Base-by-base conservation (phyloP, 2,888 invertebrate species). In the Microctonus hyperodae region DNA sequence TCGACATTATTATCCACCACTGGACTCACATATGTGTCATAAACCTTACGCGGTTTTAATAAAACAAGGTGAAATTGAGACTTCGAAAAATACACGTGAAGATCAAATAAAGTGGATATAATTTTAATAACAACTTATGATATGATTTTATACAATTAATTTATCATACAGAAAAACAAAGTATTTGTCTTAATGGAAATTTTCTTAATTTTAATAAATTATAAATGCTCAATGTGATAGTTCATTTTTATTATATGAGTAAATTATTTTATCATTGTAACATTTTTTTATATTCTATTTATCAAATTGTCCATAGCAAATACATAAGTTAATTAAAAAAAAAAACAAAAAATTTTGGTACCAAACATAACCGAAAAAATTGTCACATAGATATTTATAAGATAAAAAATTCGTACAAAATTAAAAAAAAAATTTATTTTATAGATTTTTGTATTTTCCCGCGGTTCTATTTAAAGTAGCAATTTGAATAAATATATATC, bases 1-100 rank as follows among this genome's bases (percentile, higher is more conserved):
- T 80, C 86, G 91, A 2, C 92, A 92, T 78, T 92, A 92, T 79
- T 94, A 90, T 84, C 92, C 92, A 28, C 74, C 82, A 16, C 73
- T 85, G 65, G 79, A 79, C 69, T 83, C 82, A 3, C 75, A 79
- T 58, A 71, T 81, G 53, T 84, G 83, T 64, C 79, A 85, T 70
- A 81, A 79, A 71, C 82, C 85, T 5, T 83, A 83, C 33, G 69
- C 69, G n/a, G 67, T 68, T 2, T 71, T 82, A 33, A 70, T 74
- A 2, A 67, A 72, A 20, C 76, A 79, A 69, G 60, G 74, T 37
- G 77, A 79, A 22, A 44, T 73, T 28, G 79, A 81, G 10, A 74
- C 68, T 57, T 65, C 70, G 20, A 77, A 70, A 58, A 70, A 53
- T 44, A 73, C 65, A 23, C 76, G 74, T 58, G 76, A 75, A 7